Evolutionary conservation across 2,113 vertebrate species (phyloP).

Genomic region (Pavo muticus): DNA sequence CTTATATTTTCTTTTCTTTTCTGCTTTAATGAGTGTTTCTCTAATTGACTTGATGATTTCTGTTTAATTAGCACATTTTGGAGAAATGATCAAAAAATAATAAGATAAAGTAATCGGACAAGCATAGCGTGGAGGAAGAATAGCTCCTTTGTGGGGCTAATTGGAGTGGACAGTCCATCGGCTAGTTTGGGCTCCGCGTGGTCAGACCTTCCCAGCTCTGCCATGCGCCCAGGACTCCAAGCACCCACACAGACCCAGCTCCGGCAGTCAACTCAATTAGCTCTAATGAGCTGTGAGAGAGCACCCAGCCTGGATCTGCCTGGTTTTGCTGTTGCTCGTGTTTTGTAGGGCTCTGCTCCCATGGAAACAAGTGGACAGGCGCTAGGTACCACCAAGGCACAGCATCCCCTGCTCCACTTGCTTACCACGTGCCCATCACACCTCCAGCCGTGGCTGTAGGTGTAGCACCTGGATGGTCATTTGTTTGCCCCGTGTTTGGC

Average conservation of each 20-base stretch:
- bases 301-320: neutral
- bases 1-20: constrained; percentile 50
- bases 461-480: constrained; percentile 52
- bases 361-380: fast-evolving
- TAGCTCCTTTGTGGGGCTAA: constrained; percentile 75
- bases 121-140: constrained; percentile 72
- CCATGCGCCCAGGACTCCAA: constrained; percentile 45
- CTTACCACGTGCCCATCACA: fast-evolving
- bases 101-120: constrained; percentile 78
- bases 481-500: constrained; percentile 34
- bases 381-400: neutral
- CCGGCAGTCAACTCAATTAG: constrained; percentile 51
- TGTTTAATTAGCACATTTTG: constrained; percentile 82
- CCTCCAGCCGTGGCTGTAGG: neutral
- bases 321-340: neutral
- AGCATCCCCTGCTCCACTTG: neutral
- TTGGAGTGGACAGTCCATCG: constrained; percentile 74
- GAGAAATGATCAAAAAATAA: constrained; percentile 74
- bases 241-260: constrained; percentile 28
- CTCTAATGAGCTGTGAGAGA: constrained; percentile 62
- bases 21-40: constrained; percentile 75
- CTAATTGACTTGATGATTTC: constrained; percentile 81
- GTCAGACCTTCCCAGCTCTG: constrained; percentile 60
- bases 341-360: neutral
- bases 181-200: constrained; percentile 68